Evolutionary conservation across 2,113 vertebrate species (phyloP).

Genomic region (Petroica traversi): DNA sequence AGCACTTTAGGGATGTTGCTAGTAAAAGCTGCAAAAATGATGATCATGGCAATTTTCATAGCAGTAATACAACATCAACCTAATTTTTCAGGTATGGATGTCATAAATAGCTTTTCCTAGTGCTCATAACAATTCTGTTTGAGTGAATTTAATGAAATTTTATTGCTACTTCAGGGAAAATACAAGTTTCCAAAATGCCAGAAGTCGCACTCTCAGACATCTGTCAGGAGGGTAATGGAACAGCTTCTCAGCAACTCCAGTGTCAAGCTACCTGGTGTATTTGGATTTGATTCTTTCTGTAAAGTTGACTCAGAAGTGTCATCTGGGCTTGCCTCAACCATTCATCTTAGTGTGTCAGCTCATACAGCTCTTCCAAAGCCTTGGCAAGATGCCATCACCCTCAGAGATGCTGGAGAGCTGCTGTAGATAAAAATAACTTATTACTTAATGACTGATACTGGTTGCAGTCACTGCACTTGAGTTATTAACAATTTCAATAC

Average conservation of each 20-base stretch:
- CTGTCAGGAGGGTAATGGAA: neutral
- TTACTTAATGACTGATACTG: neutral
- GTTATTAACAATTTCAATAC: neutral
- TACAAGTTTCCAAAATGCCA: neutral
- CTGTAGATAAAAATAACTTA: conserved; percentile 37
- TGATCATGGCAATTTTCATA: neutral
- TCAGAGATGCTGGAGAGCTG: conserved; percentile 11
- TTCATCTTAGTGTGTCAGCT: conserved; percentile 15
- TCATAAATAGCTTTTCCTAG: neutral
- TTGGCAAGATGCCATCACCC: neutral
- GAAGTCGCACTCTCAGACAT: neutral
- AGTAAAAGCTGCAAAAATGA: neutral
- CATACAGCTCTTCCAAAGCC: neutral
- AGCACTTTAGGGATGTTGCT: neutral
- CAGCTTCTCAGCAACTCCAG: neutral
- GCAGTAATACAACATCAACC: neutral
- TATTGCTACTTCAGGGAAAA: neutral
- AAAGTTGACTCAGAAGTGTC: neutral
- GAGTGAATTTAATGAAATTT: neutral
- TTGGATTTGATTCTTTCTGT: neutral
- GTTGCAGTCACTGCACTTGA: neutral
- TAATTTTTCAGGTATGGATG: neutral
- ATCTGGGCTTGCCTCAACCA: neutral
- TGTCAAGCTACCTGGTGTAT: neutral
- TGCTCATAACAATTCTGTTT: neutral